Base-by-base conservation (phyloP, 1,140 invertebrate genomes). In the Liolophura sinensis region DNA sequence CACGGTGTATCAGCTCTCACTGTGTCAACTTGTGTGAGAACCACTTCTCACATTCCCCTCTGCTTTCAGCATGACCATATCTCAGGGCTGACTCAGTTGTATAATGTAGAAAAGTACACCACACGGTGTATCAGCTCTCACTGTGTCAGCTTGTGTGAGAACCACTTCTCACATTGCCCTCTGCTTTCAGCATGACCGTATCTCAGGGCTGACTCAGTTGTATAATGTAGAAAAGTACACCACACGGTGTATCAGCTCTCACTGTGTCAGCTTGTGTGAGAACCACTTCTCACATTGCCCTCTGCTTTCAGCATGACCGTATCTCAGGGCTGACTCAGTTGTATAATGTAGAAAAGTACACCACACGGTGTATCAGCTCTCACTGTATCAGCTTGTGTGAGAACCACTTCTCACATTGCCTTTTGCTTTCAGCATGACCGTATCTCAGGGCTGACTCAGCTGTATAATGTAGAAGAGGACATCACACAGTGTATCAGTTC, bases 401-500 rank as follows among this genome's bases (percentile, higher is more conserved):
- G n/a, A 5, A 40, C 9, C 31, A 40, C 31, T 40, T 40, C 31
- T 40, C 9, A 3, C 12, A 7, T 54, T 60, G 60, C 61, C 64
- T 14, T 50, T 63, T 22, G 14, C 51, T 63, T 73, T 20, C 64
- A 85, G 84, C 81, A 82, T 57, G 78, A 82, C n/a, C 73, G 73
- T 52, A 84, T 85, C 20, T 75, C 80, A 57, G 84, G 82, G 15
- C 66, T 83, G 22, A 84, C 83, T 20, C 84, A 85, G 71, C 68
- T 85, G 15, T 85, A 77, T 72, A 80, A 76, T 58, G 73, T 76
- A 51, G 81, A 83, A 27, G 78, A 83, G 50, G 77, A 82, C 62
- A 77, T 84, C 24, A 84, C 81, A 22, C 84, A 85, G 69, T 82
- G 79, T 66, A 84, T 85, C 60, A 72, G 75, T 64, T 77, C 82